phyloP scores from a whole-genome alignment of 2,113 vertebrate genomes.

The Muntiacus muntjak region DNA sequence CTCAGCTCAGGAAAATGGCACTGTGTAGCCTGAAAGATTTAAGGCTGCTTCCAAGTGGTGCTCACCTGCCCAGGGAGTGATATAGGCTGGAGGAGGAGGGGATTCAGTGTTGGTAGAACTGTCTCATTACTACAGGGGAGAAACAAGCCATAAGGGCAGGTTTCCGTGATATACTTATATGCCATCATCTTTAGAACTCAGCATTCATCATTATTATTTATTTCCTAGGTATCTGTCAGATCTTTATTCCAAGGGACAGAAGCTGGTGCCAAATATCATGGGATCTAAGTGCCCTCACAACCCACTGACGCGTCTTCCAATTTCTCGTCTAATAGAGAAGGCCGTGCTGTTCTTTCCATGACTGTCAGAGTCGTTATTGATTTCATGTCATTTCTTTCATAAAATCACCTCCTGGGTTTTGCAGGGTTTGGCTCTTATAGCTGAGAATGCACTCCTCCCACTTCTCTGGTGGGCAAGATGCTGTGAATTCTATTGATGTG shows the following conservation, averaged over 20 bases:
- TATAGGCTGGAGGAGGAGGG: not conserved
- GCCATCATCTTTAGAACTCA: slow-evolving; percentile 16
- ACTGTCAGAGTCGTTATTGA: slow-evolving; percentile 21
- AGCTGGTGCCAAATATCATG: not conserved
- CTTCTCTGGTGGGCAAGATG: not conserved
- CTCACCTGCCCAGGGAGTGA: not conserved
- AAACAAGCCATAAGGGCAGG: not conserved
- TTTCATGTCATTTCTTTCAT: slow-evolving; percentile 38
- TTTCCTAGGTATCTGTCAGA: slow-evolving; percentile 32
- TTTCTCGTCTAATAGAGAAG: slow-evolving; percentile 36
- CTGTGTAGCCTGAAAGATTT: slow-evolving; percentile 35
- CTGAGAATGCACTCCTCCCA: not conserved
- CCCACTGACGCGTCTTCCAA: not conserved
- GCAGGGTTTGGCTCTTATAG: not conserved
- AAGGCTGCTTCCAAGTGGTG: not conserved
- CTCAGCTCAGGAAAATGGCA: slow-evolving; percentile 40
- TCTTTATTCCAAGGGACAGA: slow-evolving; percentile 24
- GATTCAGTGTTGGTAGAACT: not conserved
- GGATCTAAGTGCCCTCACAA: not conserved
- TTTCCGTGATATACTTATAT: slow-evolving; percentile 36
- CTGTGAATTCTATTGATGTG: not conserved
- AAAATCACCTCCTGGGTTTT: slow-evolving; percentile 2
- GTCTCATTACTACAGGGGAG: slow-evolving; percentile 15
- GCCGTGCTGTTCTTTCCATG: not conserved
- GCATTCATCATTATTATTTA: slow-evolving; percentile 49